A percentile compares a stretch with the other conserved stretches of the same genome.
Conservation (phyloP, 2,888 invertebrate genomes). For the Dioctria linearis region DNA sequence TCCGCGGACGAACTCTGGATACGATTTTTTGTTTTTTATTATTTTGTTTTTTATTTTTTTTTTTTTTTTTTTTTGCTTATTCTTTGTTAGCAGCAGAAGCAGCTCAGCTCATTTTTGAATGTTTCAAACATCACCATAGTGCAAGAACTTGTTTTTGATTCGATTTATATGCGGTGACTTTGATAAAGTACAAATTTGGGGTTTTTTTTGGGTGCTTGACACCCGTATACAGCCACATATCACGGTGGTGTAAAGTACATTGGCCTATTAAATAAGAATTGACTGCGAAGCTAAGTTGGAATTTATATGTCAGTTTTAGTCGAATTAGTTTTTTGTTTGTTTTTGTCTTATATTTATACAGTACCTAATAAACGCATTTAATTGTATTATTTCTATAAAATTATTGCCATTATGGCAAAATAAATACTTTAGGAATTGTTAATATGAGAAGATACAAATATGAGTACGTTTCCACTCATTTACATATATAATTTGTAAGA, state of each 20-base stretch:
- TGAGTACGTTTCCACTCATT: too few species aligned
- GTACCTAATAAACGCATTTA: too few species aligned
- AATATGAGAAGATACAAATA: too few species aligned
- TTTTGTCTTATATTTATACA: too few species aligned
- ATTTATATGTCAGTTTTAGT: too few species aligned
- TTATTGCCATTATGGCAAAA: too few species aligned
- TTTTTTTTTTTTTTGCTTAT: background rate
- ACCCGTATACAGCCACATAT: constrained; percentile 31
- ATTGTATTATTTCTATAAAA: too few species aligned
- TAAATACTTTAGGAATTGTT: too few species aligned
- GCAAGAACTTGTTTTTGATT: constrained; percentile 48
- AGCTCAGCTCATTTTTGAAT: background rate
- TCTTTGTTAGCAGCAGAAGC: background rate
- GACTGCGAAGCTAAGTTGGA: background rate
- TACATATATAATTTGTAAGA: too few species aligned
- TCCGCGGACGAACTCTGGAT: constrained; percentile 34
- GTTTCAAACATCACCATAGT: background rate
- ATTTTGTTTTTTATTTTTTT: too few species aligned
- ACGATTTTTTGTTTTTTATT: constrained; percentile 27
- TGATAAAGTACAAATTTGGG: constrained; percentile 47
- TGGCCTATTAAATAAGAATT: constrained; percentile 46
- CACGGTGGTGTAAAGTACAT: constrained; percentile 11
- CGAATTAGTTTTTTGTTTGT: too few species aligned
- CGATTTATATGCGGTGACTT: constrained; percentile 51
- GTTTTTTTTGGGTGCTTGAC: constrained; percentile 44